These are phyloP conservation scores for Psilopsiagon aurifrons DNA, from an alignment of 2,113 vertebrate species.

Conservation along the genomic window DNA sequence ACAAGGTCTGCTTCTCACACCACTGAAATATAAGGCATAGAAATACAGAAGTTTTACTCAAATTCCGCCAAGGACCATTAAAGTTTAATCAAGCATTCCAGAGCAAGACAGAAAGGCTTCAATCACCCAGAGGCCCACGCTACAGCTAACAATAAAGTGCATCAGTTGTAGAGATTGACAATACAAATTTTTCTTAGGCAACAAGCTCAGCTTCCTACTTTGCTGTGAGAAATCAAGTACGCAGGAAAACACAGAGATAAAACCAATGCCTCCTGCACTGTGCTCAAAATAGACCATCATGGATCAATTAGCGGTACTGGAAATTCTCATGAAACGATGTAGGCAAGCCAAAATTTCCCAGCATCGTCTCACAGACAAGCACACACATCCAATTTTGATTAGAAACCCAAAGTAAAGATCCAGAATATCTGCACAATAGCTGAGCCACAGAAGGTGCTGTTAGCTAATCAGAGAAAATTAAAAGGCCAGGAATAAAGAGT, in stretches of 20 bases:
- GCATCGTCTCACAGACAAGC: background rate
- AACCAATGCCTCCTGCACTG: background rate
- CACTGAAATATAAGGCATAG: background rate
- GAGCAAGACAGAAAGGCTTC: background rate
- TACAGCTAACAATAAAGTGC: background rate
- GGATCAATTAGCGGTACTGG: constrained; percentile 51
- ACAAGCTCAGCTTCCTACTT: background rate
- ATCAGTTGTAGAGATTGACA: background rate
- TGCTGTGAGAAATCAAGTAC: background rate
- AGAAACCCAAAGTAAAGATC: constrained; percentile 29
- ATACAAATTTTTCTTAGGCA: background rate
- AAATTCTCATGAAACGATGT: constrained; percentile 41
- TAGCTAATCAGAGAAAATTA: constrained; percentile 56
- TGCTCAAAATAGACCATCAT: constrained; percentile 37
- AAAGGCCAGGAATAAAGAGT: constrained; percentile 42
- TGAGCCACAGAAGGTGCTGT: constrained; percentile 47
- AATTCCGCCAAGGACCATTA: background rate
- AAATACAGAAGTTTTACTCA: background rate
- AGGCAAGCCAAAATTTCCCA: constrained; percentile 50
- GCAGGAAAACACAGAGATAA: background rate
- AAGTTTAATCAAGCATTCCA: background rate
- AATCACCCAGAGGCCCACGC: background rate
- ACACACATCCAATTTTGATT: constrained; percentile 47
- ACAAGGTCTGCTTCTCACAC: background rate
- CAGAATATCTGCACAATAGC: background rate